Evolutionary conservation across 2,797 vertebrate genomes (phyloP), one percentile per base, ranked within the genome.

Genomic region (Linurgus olivaceus): DNA sequence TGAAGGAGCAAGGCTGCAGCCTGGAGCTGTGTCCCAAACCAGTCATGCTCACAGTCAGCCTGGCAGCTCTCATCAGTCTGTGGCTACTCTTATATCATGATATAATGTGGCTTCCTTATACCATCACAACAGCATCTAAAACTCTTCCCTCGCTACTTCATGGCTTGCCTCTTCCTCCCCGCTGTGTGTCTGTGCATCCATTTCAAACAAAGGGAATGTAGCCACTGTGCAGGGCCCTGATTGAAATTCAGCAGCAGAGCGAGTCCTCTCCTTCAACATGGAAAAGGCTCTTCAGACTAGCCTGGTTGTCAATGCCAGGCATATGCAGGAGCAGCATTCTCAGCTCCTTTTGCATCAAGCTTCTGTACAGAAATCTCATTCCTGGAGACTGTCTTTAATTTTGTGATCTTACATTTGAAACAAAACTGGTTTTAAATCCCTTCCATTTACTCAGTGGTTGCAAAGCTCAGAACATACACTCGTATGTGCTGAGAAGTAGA

Each of bases 361-460:
- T 77, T 68, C 51, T 72, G 10, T 67, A 58, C 26, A 38, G 50
- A 59, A 87, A 42, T 76, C 37, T 58, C n/a, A n/a, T 80, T 88
- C 35, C 40, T 70, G 25, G 33, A 50, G 33, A 57, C 19, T 73
- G 28, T 44, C 70, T 92, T 90, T 86, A 70, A 70, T 93, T 88
- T 54, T 93, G 35, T 86, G 54, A 51, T 86, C 31, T 74, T 80
- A 45, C 9, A 13, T 86, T 88, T 83, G 66, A 93, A 94, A 72
- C 54, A 90, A 75, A 88, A 78, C 50, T 80, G 26, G n/a, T 72
- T 96, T 88, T 78, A 86, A 88, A 87, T 75, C 62, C 33, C 17
- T 96, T 93, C 65, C 58, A 37, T 93, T 93, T 94, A 54, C 62
- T 94, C 23, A 25, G 51, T 72, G 51, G 28, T 87, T 86, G 83